A percentile compares a stretch with the other conserved stretches of the same genome.
phyloP scores from a whole-genome alignment of 1,140 invertebrate species.

The Lucilia sericata region DNA sequence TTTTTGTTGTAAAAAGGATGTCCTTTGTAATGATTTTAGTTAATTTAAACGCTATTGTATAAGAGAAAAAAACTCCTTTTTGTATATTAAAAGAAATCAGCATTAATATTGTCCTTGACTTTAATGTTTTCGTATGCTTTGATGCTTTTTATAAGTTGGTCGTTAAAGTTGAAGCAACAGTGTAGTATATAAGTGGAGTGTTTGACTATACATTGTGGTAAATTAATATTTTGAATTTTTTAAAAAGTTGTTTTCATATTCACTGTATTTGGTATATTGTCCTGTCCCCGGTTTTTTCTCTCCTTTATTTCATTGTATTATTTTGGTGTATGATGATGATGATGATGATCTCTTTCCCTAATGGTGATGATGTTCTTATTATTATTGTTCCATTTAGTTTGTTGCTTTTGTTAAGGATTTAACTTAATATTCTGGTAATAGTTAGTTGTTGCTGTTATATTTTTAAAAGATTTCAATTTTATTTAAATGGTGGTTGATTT shows the following conservation, averaged over 20 bases:
- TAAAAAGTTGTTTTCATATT: background rate
- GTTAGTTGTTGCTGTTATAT: background rate
- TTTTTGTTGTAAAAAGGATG: background rate
- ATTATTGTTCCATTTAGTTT: background rate
- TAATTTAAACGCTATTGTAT: slow-evolving; percentile 27
- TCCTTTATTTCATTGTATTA: background rate
- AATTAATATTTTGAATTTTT: too few relatives aligned
- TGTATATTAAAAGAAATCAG: slow-evolving; percentile 17
- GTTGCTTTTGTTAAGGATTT: background rate
- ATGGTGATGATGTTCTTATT: background rate
- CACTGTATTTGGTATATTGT: background rate
- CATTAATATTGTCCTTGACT: slow-evolving; percentile 22
- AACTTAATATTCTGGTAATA: background rate
- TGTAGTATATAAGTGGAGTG: background rate
- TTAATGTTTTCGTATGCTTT: slow-evolving; percentile 18
- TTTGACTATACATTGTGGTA: background rate
- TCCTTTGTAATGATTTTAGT: slow-evolving; percentile 27
- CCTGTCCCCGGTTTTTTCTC: background rate
- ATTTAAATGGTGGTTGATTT: slow-evolving; percentile 22
- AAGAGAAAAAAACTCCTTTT: background rate
- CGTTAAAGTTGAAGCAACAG: background rate
- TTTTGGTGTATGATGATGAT: background rate
- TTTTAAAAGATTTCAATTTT: background rate
- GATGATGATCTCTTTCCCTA: background rate
- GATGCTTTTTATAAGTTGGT: background rate